Base-by-base conservation (phyloP, 2,797 vertebrate genomes). In the Valencia hispanica region DNA sequence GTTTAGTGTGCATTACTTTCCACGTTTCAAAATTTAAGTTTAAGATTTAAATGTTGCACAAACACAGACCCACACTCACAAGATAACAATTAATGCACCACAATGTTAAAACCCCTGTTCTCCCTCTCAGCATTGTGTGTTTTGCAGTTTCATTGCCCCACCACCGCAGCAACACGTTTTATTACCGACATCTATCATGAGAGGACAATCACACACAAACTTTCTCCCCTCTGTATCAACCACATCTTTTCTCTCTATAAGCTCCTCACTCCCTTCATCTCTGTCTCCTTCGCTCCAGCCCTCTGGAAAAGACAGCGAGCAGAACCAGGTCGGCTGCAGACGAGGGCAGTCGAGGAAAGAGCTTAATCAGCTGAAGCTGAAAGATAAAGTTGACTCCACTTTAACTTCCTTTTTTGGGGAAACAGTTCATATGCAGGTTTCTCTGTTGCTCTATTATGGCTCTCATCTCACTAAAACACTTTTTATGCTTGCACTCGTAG, bases 151-250 rank as follows among this genome's bases (percentile, higher is more conserved):
- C 47, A 78, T 81, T 78, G 53, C 68, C 76, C 51, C 17, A 7
- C 71, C 20, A 63, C 63, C 81, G 85, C 80, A 88, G 85, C 27
- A 2, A 76, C 77, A 70, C 4, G 4, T 85, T 92, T 92, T 93
- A 92, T 93, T 89, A 85, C 89, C 82, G 80, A 78, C 91, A 92
- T 91, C 89, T 45, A 91, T 91, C 87, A 90, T 71, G 70, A 70
- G 34, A 65, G 27, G 66, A 66, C 71, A 34, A 47, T 71, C 63
- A 51, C 41, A 45, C 68, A 32, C 68, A 8, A 73, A 57, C 70
- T 32, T 77, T 25, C 47, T 22, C 32, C 55, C 68, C 77, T 87
- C 75, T 90, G 81, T 74, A 88, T 92, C 91, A 91, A 90, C 86
- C 89, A 90, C 86, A 91, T 92, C 74, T 87, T 87, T 91, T 77